phyloP scores from a whole-genome alignment of 2,888 invertebrate species.

The Hemistola chrysoprasaria region DNA sequence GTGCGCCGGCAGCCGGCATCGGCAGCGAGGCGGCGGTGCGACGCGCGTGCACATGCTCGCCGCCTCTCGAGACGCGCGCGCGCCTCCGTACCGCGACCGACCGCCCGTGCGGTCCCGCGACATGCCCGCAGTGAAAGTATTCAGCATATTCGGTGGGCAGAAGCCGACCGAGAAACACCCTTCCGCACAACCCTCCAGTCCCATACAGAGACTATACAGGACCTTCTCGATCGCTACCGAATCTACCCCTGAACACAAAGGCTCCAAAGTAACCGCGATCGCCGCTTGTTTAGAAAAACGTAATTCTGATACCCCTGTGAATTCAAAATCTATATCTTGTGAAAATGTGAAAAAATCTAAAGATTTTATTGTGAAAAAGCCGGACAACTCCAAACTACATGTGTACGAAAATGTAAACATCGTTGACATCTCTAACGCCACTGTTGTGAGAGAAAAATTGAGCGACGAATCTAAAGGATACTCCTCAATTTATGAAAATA shows the following conservation, averaged over 20 bases:
- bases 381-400: constrained; percentile 46
- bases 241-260: constrained; percentile 62
- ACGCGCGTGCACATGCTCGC: constrained; percentile 64
- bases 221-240: constrained; percentile 74
- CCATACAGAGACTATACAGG: constrained; percentile 78
- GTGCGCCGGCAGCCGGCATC: constrained; percentile 30
- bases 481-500: constrained; percentile 74
- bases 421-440: constrained; percentile 43
- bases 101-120: constrained; percentile 72
- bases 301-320: constrained; percentile 60
- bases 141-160: constrained; percentile 80
- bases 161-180: constrained; percentile 75
- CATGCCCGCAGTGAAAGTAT: constrained; percentile 82
- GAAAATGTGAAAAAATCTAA: constrained; percentile 64
- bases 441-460: constrained; percentile 43
- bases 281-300: constrained; percentile 74
- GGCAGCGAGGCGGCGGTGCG: constrained; percentile 43
- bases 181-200: constrained; percentile 54
- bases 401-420: constrained; percentile 78
- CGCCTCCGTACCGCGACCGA: constrained; percentile 67
- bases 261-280: constrained; percentile 74
- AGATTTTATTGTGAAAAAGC: constrained; percentile 57
- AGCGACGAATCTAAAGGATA: constrained; percentile 72
- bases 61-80: constrained; percentile 74
- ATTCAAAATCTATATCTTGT: constrained; percentile 25